Percentiles rank a stretch among this genome's conserved stretches.
Evolutionary conservation across 2,888 invertebrate genomes (phyloP).

Genomic region (Drosophila atripex): DNA sequence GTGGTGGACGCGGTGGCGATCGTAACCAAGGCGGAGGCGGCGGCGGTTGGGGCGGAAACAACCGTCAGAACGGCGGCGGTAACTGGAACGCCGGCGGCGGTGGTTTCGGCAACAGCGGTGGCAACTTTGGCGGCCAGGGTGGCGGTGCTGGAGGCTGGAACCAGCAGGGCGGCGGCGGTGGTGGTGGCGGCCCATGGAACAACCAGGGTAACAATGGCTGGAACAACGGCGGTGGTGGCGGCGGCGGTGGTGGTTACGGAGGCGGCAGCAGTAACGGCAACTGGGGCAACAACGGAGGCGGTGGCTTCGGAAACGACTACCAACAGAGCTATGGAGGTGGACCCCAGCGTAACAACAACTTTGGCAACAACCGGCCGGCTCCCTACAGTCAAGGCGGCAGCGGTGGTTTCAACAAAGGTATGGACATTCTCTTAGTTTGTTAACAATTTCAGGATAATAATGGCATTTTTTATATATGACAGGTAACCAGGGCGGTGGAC

Average conservation of each 20-base stretch:
- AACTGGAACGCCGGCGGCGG: conserved; percentile 62
- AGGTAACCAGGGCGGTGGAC: conserved; percentile 57
- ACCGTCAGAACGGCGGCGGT: conserved; percentile 71
- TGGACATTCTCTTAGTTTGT: not conserved
- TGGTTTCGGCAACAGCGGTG: conserved; percentile 70
- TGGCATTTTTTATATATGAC: no score
- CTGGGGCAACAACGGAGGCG: conserved; percentile 81
- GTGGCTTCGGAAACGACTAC: conserved; percentile 86
- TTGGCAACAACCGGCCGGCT: conserved; percentile 80
- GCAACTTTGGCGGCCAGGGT: conserved; percentile 83
- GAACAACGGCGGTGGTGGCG: conserved; percentile 82
- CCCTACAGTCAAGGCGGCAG: conserved; percentile 78
- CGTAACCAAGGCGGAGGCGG: conserved; percentile 84
- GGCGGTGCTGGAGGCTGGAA: conserved; percentile 82
- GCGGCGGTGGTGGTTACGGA: conserved; percentile 84
- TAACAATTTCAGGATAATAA: not conserved
- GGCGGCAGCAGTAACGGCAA: conserved; percentile 88
- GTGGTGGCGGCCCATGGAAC: conserved; percentile 81
- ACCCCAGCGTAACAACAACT: conserved; percentile 88
- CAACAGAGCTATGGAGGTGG: conserved; percentile 94
- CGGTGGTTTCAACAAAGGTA: conserved; percentile 75
- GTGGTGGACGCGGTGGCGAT: conserved; percentile 83
- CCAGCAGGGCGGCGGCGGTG: conserved; percentile 77
- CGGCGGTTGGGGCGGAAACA: conserved; percentile 71
- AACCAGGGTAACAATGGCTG: conserved; percentile 76